Evolutionary conservation across 2,113 vertebrate genomes (phyloP).

Genomic region (Gnathonemus echidnorhynchus): DNA sequence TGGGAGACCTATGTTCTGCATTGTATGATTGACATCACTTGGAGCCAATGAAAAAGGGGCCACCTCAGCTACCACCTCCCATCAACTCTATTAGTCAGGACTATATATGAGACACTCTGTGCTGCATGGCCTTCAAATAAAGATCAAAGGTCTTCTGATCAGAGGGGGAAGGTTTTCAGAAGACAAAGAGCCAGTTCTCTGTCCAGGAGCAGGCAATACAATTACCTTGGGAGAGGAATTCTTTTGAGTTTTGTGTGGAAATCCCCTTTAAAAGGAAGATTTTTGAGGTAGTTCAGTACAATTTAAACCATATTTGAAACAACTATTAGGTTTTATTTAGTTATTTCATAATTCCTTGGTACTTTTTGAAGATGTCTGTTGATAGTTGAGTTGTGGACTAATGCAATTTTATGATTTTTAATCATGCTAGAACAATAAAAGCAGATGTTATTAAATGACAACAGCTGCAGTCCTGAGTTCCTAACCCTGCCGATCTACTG

Average conservation of each 20-base stretch:
- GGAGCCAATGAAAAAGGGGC: not conserved
- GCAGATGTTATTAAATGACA: not conserved
- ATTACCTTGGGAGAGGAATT: not conserved
- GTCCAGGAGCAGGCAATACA: constrained; percentile 27
- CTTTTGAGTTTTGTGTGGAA: not conserved
- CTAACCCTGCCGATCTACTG: not conserved
- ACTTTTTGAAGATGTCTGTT: not conserved
- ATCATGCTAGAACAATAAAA: not conserved
- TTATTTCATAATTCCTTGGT: not conserved
- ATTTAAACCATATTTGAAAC: not conserved
- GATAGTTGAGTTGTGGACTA: not conserved
- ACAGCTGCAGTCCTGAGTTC: not conserved
- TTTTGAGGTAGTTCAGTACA: not conserved
- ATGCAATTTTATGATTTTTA: not conserved
- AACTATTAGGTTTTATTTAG: not conserved
- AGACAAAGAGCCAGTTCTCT: not conserved
- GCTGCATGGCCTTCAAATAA: not conserved
- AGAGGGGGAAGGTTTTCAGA: not conserved
- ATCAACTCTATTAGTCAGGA: not conserved
- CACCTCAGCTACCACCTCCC: not conserved
- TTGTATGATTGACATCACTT: not conserved
- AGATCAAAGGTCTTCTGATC: not conserved
- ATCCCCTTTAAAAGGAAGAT: not conserved
- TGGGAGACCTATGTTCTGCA: not conserved
- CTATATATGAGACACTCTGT: not conserved